A percentile compares a stretch with the other conserved stretches of the same genome.
phyloP scores from a whole-genome alignment of 1,140 invertebrate species.

The Zaprionus ornatus region DNA sequence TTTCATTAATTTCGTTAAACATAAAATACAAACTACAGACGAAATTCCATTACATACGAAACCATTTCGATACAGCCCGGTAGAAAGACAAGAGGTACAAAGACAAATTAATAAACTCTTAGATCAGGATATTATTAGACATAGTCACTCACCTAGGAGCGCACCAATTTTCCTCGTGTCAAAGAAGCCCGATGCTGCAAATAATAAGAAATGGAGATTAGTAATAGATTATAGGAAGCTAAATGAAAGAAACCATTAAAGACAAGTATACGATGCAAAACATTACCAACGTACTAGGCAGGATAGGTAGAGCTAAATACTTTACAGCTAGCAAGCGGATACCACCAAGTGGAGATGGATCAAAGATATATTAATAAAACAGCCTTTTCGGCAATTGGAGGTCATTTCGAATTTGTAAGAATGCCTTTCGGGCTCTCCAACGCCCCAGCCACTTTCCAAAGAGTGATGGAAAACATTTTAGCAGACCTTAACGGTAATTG shows the following conservation, averaged over 20 bases:
- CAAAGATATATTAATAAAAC: not conserved
- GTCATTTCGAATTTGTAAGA: not conserved
- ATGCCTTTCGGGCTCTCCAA: not conserved
- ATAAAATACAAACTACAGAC: not conserved
- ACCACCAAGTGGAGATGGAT: not conserved
- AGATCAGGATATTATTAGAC: not conserved
- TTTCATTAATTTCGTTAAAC: not conserved
- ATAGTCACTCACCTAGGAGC: not conserved
- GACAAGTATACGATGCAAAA: too few relatives aligned
- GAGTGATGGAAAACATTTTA: not conserved
- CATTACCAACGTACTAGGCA: not conserved
- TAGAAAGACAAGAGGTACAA: not conserved
- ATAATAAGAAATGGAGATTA: not conserved
- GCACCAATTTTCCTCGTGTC: conserved; percentile 4
- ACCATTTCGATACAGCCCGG: too few relatives aligned
- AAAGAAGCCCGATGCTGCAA: not conserved
- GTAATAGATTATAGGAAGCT: not conserved
- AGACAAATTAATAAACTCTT: not conserved
- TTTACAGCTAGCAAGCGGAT: not conserved
- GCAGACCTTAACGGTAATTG: not conserved
- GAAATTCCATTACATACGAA: not conserved
- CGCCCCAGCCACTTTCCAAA: not conserved
- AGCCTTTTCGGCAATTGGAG: not conserved
- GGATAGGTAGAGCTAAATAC: not conserved
- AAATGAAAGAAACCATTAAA: too few relatives aligned